phyloP scores from a whole-genome alignment of 2,888 invertebrate species.

The Sarcophaga caerulescens region DNA sequence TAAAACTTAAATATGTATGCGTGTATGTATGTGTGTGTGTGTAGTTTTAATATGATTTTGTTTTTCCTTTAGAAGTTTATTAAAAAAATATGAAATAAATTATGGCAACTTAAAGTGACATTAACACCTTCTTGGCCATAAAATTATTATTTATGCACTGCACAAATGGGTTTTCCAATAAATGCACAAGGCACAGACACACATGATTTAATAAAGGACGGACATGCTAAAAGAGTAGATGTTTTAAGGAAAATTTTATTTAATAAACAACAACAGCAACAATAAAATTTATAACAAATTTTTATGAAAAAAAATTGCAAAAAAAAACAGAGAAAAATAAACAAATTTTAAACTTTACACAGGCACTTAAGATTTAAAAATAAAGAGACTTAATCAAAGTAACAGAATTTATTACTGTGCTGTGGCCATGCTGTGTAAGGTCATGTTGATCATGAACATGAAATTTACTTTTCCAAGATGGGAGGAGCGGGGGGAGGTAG shows the following conservation, averaged over 20 bases:
- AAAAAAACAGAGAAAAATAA: neutral
- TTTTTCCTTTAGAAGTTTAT: neutral
- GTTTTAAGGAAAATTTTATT: neutral
- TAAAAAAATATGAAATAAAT: conserved; percentile 37
- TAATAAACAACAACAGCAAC: neutral
- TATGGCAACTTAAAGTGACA: conserved; percentile 60
- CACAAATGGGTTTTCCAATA: conserved; percentile 11
- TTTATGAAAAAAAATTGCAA: neutral
- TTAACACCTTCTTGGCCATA: conserved; percentile 60
- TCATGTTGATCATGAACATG: too few species aligned
- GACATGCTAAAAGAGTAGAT: neutral
- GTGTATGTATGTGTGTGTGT: too few species aligned
- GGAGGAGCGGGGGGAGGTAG: rapidly evolving
- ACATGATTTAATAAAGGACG: neutral
- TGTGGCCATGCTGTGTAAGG: too few species aligned
- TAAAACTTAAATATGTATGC: neutral
- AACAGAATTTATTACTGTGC: conserved; percentile 27
- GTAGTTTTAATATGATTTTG: neutral
- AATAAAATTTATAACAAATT: neutral
- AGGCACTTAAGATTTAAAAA: conserved; percentile 41
- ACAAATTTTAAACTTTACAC: neutral
- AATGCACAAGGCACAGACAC: neutral
- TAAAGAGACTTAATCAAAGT: neutral
- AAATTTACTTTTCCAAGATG: too few species aligned
- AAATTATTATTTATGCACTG: conserved; percentile 56